phyloP scores from a whole-genome alignment of 2,113 vertebrate genomes.

The Protobothrops flavoviridis region DNA sequence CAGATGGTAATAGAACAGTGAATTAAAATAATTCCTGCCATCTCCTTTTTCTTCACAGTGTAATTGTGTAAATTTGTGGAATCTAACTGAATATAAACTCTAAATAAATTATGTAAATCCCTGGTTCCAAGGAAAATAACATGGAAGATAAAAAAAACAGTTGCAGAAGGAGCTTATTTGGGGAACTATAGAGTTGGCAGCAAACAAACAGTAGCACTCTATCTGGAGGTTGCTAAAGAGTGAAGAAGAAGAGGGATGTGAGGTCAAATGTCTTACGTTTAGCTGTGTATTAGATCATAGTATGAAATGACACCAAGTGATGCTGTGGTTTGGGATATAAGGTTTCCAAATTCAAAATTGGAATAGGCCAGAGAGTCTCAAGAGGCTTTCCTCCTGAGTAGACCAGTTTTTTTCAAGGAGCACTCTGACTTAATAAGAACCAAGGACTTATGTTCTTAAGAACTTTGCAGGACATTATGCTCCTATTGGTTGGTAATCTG shows the following conservation, averaged over 20 bases:
- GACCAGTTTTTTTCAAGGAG: neutral
- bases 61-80: no score
- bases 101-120: neutral
- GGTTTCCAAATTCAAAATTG: neutral
- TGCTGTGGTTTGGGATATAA: neutral
- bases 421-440: neutral
- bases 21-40: neutral
- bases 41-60: neutral
- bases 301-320: neutral
- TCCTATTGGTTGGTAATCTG: neutral
- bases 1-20: neutral
- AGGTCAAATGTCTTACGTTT: neutral
- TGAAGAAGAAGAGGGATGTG: neutral
- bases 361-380: neutral
- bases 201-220: neutral
- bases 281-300: neutral
- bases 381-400: neutral
- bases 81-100: no score
- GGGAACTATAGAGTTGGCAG: neutral
- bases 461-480: neutral
- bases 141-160: neutral
- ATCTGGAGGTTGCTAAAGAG: neutral
- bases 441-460: neutral
- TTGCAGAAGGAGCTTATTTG: neutral
- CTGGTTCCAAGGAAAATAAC: neutral